Conservation (phyloP, 1,140 invertebrate species). For the Apis cerana region DNA sequence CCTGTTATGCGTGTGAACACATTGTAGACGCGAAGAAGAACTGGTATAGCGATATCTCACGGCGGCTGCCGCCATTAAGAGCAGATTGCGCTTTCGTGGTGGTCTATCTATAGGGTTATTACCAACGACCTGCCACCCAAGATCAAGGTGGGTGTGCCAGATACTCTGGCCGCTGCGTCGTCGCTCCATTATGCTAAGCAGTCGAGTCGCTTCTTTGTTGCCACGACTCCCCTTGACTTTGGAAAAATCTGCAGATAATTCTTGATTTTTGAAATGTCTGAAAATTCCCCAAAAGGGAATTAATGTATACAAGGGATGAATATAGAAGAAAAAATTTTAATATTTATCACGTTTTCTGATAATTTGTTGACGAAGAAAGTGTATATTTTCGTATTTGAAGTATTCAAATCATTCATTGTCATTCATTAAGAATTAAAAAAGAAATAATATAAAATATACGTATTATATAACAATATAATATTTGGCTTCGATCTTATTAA, state of each 20-base stretch:
- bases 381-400: too few species aligned
- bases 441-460: too few species aligned
- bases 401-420: too few species aligned
- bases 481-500: too few species aligned
- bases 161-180: slow-evolving; percentile 36
- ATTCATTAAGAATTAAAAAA: too few species aligned
- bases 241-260: background rate
- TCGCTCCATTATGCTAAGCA: slow-evolving; percentile 66
- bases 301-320: too few species aligned
- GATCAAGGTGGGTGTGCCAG: slow-evolving; percentile 69
- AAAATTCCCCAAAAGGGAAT: background rate
- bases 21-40: slow-evolving; percentile 39
- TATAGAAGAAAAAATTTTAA: background rate
- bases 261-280: background rate
- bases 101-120: slow-evolving; percentile 72
- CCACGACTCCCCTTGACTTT: background rate
- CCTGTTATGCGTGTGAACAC: slow-evolving; percentile 38
- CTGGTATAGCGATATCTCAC: slow-evolving; percentile 70
- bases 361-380: too few species aligned
- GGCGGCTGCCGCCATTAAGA: slow-evolving; percentile 70
- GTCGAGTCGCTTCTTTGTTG: slow-evolving; percentile 6
- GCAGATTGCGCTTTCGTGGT: slow-evolving; percentile 71
- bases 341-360: too few species aligned
- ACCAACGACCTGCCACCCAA: slow-evolving; percentile 72
- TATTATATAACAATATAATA: too few species aligned